These are phyloP conservation scores for Bathynomus jamesi DNA, from an alignment of 1,140 invertebrate genomes.

Conservation along the genomic window DNA sequence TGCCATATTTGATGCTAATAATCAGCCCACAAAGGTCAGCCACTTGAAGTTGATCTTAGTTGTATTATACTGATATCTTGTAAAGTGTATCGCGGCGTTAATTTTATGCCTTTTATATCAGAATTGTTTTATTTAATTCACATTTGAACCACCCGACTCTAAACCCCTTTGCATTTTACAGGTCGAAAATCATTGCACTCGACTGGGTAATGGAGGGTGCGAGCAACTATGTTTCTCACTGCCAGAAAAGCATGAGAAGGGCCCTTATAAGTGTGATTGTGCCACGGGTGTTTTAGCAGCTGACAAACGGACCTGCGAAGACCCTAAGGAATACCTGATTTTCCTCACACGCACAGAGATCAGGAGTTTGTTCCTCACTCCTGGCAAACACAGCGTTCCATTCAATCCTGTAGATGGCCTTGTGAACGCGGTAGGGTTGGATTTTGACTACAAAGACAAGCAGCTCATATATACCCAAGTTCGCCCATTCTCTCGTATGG, in stretches of 20 bases:
- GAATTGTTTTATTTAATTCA: background rate
- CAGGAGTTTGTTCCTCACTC: slow-evolving; percentile 72
- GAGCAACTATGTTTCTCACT: slow-evolving; percentile 92
- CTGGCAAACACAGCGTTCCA: slow-evolving; percentile 65
- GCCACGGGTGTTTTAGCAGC: slow-evolving; percentile 67
- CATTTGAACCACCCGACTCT: background rate
- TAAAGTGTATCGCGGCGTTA: background rate
- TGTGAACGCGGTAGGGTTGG: slow-evolving; percentile 92
- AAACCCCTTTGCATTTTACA: slow-evolving; percentile 18
- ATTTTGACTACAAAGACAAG: slow-evolving; percentile 87
- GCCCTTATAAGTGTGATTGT: slow-evolving; percentile 76
- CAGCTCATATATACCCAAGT: slow-evolving; percentile 85
- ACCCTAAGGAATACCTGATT: slow-evolving; percentile 77
- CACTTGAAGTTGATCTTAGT: background rate
- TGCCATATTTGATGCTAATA: slow-evolving; percentile 76
- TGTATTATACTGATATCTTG: slow-evolving; percentile 6
- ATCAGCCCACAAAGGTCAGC: slow-evolving; percentile 57
- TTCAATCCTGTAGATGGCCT: slow-evolving; percentile 68
- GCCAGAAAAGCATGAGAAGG: slow-evolving; percentile 47
- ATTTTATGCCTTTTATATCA: background rate
- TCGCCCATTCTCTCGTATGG: slow-evolving; percentile 78
- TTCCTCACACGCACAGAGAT: slow-evolving; percentile 89
- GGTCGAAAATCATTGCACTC: slow-evolving; percentile 65
- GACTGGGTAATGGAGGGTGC: slow-evolving; percentile 68
- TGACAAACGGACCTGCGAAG: slow-evolving; percentile 60